Base-by-base conservation (phyloP, 2,888 invertebrate genomes). In the Conistra vaccinii region DNA sequence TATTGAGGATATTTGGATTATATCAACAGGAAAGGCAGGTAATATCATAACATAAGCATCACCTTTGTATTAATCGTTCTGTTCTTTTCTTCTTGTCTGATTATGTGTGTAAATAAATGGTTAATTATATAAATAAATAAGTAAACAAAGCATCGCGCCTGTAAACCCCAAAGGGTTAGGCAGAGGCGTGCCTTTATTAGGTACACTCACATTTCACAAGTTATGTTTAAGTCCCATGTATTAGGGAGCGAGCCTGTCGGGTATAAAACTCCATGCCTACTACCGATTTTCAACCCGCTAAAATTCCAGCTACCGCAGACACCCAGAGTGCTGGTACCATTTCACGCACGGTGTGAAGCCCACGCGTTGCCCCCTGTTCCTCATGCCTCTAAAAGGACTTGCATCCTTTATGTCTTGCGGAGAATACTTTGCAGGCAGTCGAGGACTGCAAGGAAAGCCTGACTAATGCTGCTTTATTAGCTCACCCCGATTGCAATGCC, bases 1-100 rank as follows among this genome's bases (percentile, higher is more conserved):
- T 61, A 58, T 39, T 62, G 6, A 62, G 5, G 32, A 17, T 12
- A 63, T 58, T 81, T 2, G 32, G 29, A 32, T 62, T 61, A 9
- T 26, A 4, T 32, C 14, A 53, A 55, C 14, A 55, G 14, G 14
- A 55, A 70, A 14, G 5, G 6, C 45, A 32, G 26, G 55, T 14
- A 26, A 32, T 42, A 12, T 4, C 23, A 53, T 12, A 53, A 53
- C 12, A 53, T n/a, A 53, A 53, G 51, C 1, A 53, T 53, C n/a
- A 53, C 53, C 53, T n/a, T 53, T n/a, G 12, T 53, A 53, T 53
- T 10, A n/a, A 53, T n/a, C n/a, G 10, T 53, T n/a, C 12, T 53
- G n/a, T 53, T 53, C 10, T n/a, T 53, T n/a, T n/a, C 53, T n/a
- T 53, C 53, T 53, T n/a, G n/a, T 53, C 9, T n/a, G n/a, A 5